Base-by-base conservation (phyloP, 2,888 invertebrate species). In the Coenonympha glycerion region DNA sequence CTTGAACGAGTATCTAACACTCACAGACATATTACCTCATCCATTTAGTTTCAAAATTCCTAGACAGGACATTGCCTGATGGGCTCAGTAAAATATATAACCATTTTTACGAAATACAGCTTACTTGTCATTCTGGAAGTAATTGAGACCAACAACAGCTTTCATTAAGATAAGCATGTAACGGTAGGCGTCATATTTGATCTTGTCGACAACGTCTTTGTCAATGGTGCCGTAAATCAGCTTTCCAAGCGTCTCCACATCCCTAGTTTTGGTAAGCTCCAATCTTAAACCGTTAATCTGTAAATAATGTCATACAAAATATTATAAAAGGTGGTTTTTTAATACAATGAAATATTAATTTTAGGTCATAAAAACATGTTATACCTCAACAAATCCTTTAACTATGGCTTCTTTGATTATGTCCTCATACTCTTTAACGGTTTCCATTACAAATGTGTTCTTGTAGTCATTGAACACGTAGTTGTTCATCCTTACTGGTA, bases 331-430 rank as follows among this genome's bases (percentile, higher is more conserved):
- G 3, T n/a, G 9, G 21, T 3, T 22, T 1, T 22, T n/a, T n/a
- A n/a, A n/a, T n/a, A n/a, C n/a, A n/a, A n/a, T n/a, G n/a, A n/a
- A n/a, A n/a, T n/a, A n/a, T n/a, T n/a, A n/a, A n/a, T n/a, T n/a
- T n/a, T n/a, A n/a, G n/a, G n/a, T n/a, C n/a, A n/a, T n/a, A n/a
- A n/a, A n/a, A 11, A 9, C n/a, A 4, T 5, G 37, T 71, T 63
- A 66, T 64, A 87, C 86, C 60, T 84, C 84, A 58, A 83, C 64
- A 61, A 69, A 88, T 62, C 91, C 90, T 56, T 81, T 84, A 52
- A 89, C 81, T 55, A 91, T 88, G 56, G 89, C 89, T 53, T 90
- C 89, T 47, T 77, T 82, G 55, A 91, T 89, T 52, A 91, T 88
- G 46, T 69, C 79, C 68, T 90, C 90, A 62, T 82, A 82, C 26